Conservation (phyloP, 2,113 vertebrate species). For the Chloebia gouldiae region DNA sequence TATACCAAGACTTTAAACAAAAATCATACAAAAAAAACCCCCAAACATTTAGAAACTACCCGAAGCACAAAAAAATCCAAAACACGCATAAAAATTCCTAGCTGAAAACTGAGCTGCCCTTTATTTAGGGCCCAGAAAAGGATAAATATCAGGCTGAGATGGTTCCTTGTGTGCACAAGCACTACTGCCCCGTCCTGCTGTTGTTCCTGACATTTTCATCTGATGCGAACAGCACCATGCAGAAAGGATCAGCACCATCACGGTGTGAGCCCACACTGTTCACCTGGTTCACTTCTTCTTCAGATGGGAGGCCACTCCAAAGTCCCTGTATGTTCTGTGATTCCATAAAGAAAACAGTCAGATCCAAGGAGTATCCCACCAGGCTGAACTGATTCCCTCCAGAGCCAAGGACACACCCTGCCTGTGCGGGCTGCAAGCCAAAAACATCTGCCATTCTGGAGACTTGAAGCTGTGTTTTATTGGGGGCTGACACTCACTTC, state of each 20-base stretch:
- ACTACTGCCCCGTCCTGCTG: neutral
- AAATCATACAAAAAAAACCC: neutral
- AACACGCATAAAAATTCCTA: neutral
- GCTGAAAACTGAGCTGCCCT: neutral
- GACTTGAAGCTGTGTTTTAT: neutral
- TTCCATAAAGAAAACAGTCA: fast-evolving
- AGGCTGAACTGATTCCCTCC: neutral
- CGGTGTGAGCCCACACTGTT: neutral
- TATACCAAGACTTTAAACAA: neutral
- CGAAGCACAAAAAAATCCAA: neutral
- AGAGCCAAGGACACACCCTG: neutral
- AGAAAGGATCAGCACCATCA: neutral
- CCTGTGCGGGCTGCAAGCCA: fast-evolving
- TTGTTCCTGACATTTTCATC: neutral
- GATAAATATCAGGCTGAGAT: fast-evolving
- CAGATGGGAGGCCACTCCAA: neutral
- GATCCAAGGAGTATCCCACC: neutral
- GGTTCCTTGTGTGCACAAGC: neutral
- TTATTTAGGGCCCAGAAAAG: neutral
- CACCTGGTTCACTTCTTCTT: neutral
- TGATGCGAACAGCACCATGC: neutral
- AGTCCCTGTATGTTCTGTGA: neutral
- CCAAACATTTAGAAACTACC: no score
- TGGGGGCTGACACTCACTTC: neutral
- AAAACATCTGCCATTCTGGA: neutral